These are phyloP conservation scores for Gortyna flavago DNA, from an alignment of 2,888 invertebrate species.

Conservation along the genomic window DNA sequence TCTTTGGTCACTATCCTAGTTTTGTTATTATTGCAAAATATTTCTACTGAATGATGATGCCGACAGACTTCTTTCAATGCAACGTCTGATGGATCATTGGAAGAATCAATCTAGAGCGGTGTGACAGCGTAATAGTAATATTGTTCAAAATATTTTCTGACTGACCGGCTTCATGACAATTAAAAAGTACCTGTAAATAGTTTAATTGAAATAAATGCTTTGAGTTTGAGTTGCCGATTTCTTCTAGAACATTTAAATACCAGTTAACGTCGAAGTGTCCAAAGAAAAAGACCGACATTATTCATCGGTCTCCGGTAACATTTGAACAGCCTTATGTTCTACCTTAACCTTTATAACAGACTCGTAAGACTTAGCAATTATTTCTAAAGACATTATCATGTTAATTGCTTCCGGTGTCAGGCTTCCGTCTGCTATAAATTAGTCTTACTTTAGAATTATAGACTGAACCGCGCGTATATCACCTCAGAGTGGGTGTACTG, in stretches of 20 bases:
- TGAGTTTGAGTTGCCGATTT: too few species aligned
- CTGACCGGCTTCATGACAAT: too few species aligned
- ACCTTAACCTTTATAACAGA: neutral
- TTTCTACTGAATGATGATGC: neutral
- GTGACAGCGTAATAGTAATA: neutral
- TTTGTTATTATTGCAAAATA: neutral
- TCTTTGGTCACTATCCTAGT: neutral
- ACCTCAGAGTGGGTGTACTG: conserved; percentile 18
- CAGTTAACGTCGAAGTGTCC: neutral
- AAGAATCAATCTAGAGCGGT: neutral
- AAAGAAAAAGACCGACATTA: neutral
- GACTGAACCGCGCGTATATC: conserved; percentile 36
- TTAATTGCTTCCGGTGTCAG: conserved; percentile 38
- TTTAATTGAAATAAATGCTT: too few species aligned
- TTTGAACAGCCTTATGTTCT: neutral
- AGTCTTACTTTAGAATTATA: conserved; percentile 54
- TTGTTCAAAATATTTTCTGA: too few species aligned
- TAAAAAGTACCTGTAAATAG: too few species aligned
- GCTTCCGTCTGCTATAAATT: conserved; percentile 51
- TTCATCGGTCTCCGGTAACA: neutral
- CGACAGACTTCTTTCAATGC: neutral
- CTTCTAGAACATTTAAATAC: neutral
- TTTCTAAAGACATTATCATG: conserved; percentile 46
- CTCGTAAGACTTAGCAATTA: conserved; percentile 36
- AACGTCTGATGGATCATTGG: too few species aligned